Evolutionary conservation across 2,888 invertebrate species (phyloP), one percentile per base, ranked within the genome.

Genomic region (Nemoura dubitans): DNA sequence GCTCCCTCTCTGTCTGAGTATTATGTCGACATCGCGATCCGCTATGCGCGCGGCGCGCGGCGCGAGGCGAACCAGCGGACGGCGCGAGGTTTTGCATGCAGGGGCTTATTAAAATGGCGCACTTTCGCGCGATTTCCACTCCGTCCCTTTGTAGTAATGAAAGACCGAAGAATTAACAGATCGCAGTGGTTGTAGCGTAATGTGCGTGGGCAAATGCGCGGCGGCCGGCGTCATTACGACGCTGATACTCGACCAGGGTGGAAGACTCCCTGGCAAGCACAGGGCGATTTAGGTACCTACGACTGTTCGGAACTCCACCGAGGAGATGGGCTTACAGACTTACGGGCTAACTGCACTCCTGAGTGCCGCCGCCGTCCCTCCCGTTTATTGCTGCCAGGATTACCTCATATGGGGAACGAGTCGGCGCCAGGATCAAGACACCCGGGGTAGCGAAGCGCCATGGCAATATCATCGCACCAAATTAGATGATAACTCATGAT

Each of bases 361-460:
- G 83, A 83, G 83, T 83, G 83, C 83, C 83, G 7, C 3, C 36
- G 36, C 36, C 36, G 81, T 7, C 81, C 29, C 81, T 59, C 59
- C 36, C 43, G 26, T 83, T 83, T 83, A 83, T 83, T 83, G 83
- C 83, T 42, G 6, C 83, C 42, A 83, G 83, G 21, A 7, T 83
- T 36, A 83, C 83, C 43, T 83, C 59, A 59, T 59, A 59, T 59
- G 21, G 59, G 59, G 59, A 59, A 59, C 3, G 59, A 59, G 3
- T 59, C 21, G 16, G 14, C 59, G 59, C 59, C 36, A 59, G 59
- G 14, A 59, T 3, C 59, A 59, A 21, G 59, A 21, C 59, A 21
- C 1, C 21, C 14, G 59, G 21, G 14, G 21, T 21, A 59, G 59
- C 21, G 59, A 10, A 59, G 5, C 2, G 59, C 16, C 21, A 59